Evolutionary conservation across 1,140 invertebrate genomes (phyloP).

Genomic region (Drosophila neocordata): DNA sequence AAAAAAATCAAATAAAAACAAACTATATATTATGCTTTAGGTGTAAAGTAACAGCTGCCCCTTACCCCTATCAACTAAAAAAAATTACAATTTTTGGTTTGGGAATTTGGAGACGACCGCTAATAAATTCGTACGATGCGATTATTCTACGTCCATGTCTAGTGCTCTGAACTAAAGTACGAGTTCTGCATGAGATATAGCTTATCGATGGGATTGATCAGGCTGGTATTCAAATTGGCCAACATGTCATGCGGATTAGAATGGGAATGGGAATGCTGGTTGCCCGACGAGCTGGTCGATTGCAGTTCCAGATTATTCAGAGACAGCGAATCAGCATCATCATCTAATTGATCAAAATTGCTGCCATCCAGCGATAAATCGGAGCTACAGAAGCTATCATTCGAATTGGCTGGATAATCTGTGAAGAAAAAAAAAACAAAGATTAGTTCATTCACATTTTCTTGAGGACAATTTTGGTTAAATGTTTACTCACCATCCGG

Average conservation of each 20-base stretch:
- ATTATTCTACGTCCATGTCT: slow-evolving; percentile 11
- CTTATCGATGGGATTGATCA: slow-evolving; percentile 97
- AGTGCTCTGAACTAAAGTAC: slow-evolving; percentile 87
- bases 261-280: slow-evolving; percentile 82
- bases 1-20: slow-evolving; percentile 19
- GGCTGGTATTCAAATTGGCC: slow-evolving; percentile 85
- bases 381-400: slow-evolving; percentile 94
- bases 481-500: slow-evolving; percentile 89
- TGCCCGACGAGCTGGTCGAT: slow-evolving; percentile 84
- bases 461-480: not conserved
- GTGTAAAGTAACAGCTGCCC: slow-evolving; percentile 49
- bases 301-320: slow-evolving; percentile 88
- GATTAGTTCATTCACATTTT: not conserved
- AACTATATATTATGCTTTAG: slow-evolving; percentile 21
- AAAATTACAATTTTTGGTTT: not conserved
- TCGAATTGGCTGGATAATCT: slow-evolving; percentile 93
- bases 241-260: slow-evolving; percentile 83
- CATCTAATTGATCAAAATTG: slow-evolving; percentile 90
- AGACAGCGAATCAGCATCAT: slow-evolving; percentile 90
- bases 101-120: slow-evolving; percentile 40
- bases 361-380: slow-evolving; percentile 94
- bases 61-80: slow-evolving; percentile 16
- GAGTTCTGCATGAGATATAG: slow-evolving; percentile 98
- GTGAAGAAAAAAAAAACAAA: slow-evolving; percentile 64
- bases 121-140: slow-evolving; percentile 78